Percentiles rank a stretch among this genome's conserved stretches.
Evolutionary conservation across 1,140 invertebrate genomes (phyloP).

Genomic region (Melanaphis sacchari): DNA sequence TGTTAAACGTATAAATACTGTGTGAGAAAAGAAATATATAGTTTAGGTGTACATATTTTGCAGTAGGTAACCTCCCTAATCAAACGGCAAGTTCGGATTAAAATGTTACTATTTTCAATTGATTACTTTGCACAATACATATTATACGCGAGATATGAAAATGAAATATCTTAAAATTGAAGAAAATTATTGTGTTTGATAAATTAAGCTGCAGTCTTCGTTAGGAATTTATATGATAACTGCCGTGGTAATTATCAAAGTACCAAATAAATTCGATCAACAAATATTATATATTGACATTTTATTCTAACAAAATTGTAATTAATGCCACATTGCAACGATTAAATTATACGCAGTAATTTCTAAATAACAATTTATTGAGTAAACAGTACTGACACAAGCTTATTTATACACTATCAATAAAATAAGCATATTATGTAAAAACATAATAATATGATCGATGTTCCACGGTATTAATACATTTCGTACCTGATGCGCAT

Average conservation of each 20-base stretch:
- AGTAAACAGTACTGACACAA: not conserved
- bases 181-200: not conserved
- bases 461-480: not conserved
- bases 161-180: not conserved
- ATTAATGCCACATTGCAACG: no score
- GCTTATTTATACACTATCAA: no score
- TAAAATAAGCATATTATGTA: no score
- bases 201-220: not conserved
- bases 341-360: no score
- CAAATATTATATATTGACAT: not conserved
- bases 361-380: not conserved
- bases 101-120: not conserved
- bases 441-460: not conserved
- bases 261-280: not conserved
- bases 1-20: not conserved
- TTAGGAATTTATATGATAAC: not conserved
- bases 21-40: not conserved
- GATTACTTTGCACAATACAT: not conserved
- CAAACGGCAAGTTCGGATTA: not conserved
- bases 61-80: not conserved
- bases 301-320: no score
- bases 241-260: not conserved
- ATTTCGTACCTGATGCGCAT: not conserved
- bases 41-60: not conserved
- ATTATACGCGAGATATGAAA: not conserved